Evolutionary conservation across 2,113 vertebrate genomes (phyloP).

Genomic region (western clawed frog (Xenopus tropicalis)): UCB_Xtro_10.0 CM004451.2:22643001-22643500

Average conservation of each 20-base stretch:
- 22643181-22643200: slow-evolving; percentile 20
- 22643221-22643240: slow-evolving; percentile 8
- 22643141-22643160: neutral
- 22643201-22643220: slow-evolving; percentile 29
- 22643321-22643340: neutral
- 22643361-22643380: neutral
- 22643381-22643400: slow-evolving; percentile 2
- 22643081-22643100: slow-evolving; percentile 16
- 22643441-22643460: slow-evolving; percentile 18
- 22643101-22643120: neutral
- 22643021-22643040: neutral
- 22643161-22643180: neutral
- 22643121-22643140: neutral
- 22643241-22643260: neutral
- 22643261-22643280: neutral
- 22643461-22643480: slow-evolving; percentile 7
- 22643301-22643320: neutral
- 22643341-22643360: neutral
- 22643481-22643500: neutral
- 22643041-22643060: neutral
- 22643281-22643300: neutral
- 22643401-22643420: neutral
- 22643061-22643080: slow-evolving; percentile 10
- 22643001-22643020: too few relatives aligned
- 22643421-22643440: slow-evolving; percentile 34